These are phyloP conservation scores for Rhineura floridana DNA, from an alignment of 2,113 vertebrate species.

Conservation along the genomic window DNA sequence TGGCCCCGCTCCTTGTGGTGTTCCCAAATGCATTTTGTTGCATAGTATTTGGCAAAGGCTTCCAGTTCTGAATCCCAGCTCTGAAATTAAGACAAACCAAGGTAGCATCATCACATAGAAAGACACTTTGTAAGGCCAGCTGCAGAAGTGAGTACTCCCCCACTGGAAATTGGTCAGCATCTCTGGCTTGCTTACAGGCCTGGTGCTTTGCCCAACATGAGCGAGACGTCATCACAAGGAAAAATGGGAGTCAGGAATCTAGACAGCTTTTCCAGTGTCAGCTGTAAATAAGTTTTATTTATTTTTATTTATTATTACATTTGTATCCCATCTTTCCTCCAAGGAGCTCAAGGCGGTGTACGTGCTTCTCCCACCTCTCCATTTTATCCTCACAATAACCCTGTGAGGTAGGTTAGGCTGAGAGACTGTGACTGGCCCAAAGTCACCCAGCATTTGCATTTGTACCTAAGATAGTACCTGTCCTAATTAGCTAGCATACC, in stretches of 20 bases:
- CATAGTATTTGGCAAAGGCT: slow-evolving; percentile 75
- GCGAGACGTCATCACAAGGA: not conserved
- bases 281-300: too few species aligned
- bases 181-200: not conserved
- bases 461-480: not conserved
- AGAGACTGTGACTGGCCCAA: too few species aligned
- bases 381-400: too few species aligned
- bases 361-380: too few species aligned
- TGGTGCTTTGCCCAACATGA: not conserved
- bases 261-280: not conserved
- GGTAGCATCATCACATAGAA: not conserved
- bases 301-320: too few species aligned
- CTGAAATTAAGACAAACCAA: slow-evolving; percentile 54
- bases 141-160: not conserved
- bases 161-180: not conserved
- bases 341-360: too few species aligned
- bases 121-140: not conserved
- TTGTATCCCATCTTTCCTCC: too few species aligned
- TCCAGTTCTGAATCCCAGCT: slow-evolving; percentile 76
- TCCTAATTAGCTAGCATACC: not conserved
- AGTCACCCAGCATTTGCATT: not conserved
- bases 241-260: not conserved
- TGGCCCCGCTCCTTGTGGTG: slow-evolving; percentile 78
- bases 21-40: slow-evolving; percentile 78
- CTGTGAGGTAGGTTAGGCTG: too few species aligned